A percentile compares a stretch with the other conserved stretches of the same genome.
phyloP scores from a whole-genome alignment of 1,140 invertebrate species.

The Chironomus tepperi region DNA sequence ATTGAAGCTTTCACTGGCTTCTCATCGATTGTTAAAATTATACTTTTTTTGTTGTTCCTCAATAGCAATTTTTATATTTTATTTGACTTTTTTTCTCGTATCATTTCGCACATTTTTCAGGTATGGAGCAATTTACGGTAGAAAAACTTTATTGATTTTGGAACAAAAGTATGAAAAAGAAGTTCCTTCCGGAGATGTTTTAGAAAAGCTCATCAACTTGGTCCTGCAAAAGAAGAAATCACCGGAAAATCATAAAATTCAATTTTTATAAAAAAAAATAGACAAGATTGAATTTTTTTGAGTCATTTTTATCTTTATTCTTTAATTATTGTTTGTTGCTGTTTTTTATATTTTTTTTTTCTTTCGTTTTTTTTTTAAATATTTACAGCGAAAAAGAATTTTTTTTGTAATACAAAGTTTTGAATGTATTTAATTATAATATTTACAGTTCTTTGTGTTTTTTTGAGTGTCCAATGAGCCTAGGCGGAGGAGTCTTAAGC shows the following conservation, averaged over 20 bases:
- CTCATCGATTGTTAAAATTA: no score
- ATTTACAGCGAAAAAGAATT: conserved; percentile 8
- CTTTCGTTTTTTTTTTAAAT: neutral
- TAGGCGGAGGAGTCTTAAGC: neutral
- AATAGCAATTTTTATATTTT: neutral
- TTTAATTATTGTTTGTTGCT: conserved; percentile 14
- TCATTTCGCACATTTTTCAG: neutral
- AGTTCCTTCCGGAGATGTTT: no score
- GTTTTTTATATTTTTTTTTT: neutral
- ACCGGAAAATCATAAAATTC: neutral
- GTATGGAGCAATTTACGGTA: no score
- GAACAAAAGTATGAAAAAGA: no score
- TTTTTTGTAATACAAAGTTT: neutral
- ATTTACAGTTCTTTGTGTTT: conserved; percentile 5
- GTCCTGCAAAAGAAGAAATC: neutral
- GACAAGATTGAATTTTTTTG: neutral
- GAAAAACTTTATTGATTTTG: no score
- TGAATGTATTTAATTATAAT: neutral
- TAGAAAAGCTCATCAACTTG: no score
- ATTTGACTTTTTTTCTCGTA: neutral
- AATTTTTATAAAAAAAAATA: neutral
- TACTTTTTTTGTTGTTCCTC: no score
- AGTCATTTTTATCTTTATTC: conserved; percentile 14
- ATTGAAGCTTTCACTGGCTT: neutral
- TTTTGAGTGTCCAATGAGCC: neutral